These are phyloP conservation scores for Anastatus disparis DNA, from an alignment of 1,140 invertebrate genomes.

Conservation along the genomic window DNA sequence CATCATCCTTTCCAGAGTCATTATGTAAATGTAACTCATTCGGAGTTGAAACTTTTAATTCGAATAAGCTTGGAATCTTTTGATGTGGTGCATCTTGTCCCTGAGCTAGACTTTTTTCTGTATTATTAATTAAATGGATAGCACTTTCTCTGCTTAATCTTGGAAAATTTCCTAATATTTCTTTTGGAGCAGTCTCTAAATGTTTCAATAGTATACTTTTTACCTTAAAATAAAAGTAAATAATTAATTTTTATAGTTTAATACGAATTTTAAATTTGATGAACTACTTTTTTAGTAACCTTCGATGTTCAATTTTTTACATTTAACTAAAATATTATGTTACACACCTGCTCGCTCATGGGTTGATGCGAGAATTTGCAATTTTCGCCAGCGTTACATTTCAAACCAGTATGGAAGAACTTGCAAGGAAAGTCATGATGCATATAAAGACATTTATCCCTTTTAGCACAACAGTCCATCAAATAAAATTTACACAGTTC, in stretches of 20 bases:
- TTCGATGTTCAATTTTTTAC: slow-evolving; percentile 58
- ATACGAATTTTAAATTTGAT: slow-evolving; percentile 2
- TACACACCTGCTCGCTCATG: slow-evolving; percentile 75
- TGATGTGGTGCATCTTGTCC: slow-evolving; percentile 53
- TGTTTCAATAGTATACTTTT: slow-evolving; percentile 74
- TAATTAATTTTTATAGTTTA: neutral
- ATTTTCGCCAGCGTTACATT: slow-evolving; percentile 81
- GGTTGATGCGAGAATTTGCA: slow-evolving; percentile 96
- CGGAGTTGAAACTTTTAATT: slow-evolving; percentile 56
- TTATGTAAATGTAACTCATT: slow-evolving; percentile 43
- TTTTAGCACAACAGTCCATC: slow-evolving; percentile 94
- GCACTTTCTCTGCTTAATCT: slow-evolving; percentile 81
- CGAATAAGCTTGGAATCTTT: slow-evolving; percentile 64
- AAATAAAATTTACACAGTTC: slow-evolving; percentile 98
- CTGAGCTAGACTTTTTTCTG: slow-evolving; percentile 74
- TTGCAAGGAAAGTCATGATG: slow-evolving; percentile 98
- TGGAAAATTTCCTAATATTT: slow-evolving; percentile 88
- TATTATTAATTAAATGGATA: slow-evolving; percentile 75
- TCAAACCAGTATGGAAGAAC: slow-evolving; percentile 92
- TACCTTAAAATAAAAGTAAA: slow-evolving; percentile 48
- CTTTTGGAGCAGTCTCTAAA: slow-evolving; percentile 89
- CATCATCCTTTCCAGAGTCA: slow-evolving; percentile 57
- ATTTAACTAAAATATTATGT: slow-evolving; percentile 74
- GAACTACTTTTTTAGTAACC: slow-evolving; percentile 2
- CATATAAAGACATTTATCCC: slow-evolving; percentile 95